Conservation (phyloP, 2,797 vertebrate genomes). For the Cossypha niveicapilla region DNA sequence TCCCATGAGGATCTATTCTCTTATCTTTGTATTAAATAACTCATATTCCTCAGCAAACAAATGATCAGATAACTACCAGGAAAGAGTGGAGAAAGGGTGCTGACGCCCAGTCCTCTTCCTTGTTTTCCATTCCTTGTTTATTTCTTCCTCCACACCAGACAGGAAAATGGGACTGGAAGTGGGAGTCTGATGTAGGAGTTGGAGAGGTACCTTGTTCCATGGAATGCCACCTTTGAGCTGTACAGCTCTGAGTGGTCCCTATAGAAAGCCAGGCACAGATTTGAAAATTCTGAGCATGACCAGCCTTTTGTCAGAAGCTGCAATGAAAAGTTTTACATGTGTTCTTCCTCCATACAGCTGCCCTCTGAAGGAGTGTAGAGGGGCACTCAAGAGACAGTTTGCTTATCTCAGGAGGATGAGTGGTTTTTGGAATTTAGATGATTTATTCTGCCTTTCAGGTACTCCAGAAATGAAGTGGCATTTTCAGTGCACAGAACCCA, state of each 20-base stretch:
- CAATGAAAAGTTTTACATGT: not conserved
- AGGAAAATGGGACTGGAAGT: not conserved
- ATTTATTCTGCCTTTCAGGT: not conserved
- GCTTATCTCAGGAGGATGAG: not conserved
- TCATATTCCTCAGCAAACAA: not conserved
- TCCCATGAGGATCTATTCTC: not conserved
- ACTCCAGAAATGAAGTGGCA: not conserved
- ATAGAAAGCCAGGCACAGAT: not conserved
- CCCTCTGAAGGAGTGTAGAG: not conserved
- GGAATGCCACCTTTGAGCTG: not conserved
- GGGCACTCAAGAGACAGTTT: not conserved
- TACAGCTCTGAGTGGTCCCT: not conserved
- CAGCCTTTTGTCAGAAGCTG: not conserved
- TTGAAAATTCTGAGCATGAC: not conserved
- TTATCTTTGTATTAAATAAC: not conserved
- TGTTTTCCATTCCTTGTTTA: not conserved
- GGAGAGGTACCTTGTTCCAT: rapidly evolving
- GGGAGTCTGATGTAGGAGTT: not conserved
- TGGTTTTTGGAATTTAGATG: not conserved
- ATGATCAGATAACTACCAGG: not conserved
- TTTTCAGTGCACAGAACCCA: not conserved
- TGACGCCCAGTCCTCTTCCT: not conserved
- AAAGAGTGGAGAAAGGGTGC: not conserved
- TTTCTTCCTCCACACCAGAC: not conserved
- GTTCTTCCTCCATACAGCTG: not conserved